phyloP scores from a whole-genome alignment of 1,140 invertebrate species.

The Goniozus legneri region DNA sequence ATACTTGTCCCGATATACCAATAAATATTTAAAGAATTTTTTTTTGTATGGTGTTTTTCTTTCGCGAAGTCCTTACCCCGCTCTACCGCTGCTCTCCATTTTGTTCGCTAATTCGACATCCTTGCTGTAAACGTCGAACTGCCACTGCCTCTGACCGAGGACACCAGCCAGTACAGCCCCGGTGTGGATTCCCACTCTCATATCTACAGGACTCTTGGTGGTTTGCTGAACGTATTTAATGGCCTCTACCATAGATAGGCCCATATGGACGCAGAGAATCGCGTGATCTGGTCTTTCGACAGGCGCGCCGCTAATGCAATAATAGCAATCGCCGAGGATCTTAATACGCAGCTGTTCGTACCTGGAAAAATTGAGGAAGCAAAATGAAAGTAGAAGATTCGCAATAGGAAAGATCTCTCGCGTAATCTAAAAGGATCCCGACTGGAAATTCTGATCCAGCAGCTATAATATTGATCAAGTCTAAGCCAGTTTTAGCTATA shows the following conservation, averaged over 20 bases:
- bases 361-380: too few relatives aligned
- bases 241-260: slow-evolving; percentile 92
- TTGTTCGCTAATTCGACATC: slow-evolving; percentile 97
- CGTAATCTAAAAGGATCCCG: too few relatives aligned
- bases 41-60: slow-evolving; percentile 2
- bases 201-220: slow-evolving; percentile 93
- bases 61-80: slow-evolving; percentile 79
- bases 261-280: slow-evolving; percentile 92
- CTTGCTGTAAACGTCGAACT: slow-evolving; percentile 97
- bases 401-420: too few relatives aligned
- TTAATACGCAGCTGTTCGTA: slow-evolving; percentile 93
- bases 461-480: too few relatives aligned
- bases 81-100: slow-evolving; percentile 96
- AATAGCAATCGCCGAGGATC: slow-evolving; percentile 94
- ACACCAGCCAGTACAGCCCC: slow-evolving; percentile 95
- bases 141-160: slow-evolving; percentile 94
- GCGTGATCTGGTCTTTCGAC: slow-evolving; percentile 86
- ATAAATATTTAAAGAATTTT: slow-evolving; percentile 1
- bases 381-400: too few relatives aligned
- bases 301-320: slow-evolving; percentile 90
- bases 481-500: too few relatives aligned
- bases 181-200: slow-evolving; percentile 96
- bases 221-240: slow-evolving; percentile 96
- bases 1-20: too few relatives aligned
- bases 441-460: too few relatives aligned